Evolutionary conservation across 2,113 vertebrate species (phyloP).

Genomic region (Uropsilus gracilis): DNA sequence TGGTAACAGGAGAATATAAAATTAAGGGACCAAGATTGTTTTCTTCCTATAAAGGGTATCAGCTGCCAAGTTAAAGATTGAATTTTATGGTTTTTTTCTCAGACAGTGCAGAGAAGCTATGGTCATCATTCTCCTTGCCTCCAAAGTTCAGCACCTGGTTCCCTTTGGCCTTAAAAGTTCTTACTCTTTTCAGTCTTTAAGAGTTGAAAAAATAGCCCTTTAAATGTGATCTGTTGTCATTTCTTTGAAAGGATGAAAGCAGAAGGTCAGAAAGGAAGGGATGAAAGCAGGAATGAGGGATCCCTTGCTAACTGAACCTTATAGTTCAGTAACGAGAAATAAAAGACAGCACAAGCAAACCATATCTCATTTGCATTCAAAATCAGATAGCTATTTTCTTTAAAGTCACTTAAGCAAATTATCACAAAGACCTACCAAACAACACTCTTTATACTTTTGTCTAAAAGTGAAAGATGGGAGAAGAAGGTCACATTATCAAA

Average conservation of each 20-base stretch:
- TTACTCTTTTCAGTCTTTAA: slow-evolving; percentile 14
- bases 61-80: slow-evolving; percentile 61
- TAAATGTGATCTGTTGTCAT: slow-evolving; percentile 12
- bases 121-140: neutral
- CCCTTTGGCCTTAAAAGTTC: slow-evolving; percentile 43
- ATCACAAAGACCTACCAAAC: neutral
- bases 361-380: neutral
- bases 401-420: slow-evolving; percentile 26
- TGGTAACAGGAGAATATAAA: slow-evolving; percentile 67
- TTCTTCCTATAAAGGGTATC: slow-evolving; percentile 54
- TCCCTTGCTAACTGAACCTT: neutral
- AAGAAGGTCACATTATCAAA: slow-evolving; percentile 21
- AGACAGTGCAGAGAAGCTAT: neutral
- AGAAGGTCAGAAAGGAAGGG: neutral
- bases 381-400: slow-evolving; percentile 24
- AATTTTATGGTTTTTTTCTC: slow-evolving; percentile 58
- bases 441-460: slow-evolving; percentile 37
- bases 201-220: slow-evolving; percentile 27
- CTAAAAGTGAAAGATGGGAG: neutral
- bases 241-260: slow-evolving; percentile 45
- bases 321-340: neutral
- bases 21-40: slow-evolving; percentile 65
- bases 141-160: neutral
- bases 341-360: neutral
- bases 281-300: neutral